phyloP scores from a whole-genome alignment of 1,140 invertebrate species.

The Fopius arisanus region DNA sequence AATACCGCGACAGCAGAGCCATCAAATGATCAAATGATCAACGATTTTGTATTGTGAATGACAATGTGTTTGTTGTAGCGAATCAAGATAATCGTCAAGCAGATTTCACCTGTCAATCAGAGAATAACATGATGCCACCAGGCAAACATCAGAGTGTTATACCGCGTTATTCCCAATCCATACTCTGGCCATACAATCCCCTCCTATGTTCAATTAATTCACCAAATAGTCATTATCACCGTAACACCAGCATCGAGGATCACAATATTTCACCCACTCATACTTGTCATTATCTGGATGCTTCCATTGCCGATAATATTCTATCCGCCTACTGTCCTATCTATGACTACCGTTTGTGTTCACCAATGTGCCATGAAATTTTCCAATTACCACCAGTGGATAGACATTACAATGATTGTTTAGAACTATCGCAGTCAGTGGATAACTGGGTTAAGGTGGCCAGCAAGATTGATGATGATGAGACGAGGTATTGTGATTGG shows the following conservation, averaged over 20 bases:
- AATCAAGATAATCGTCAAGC: slow-evolving; percentile 61
- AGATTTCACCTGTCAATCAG: slow-evolving; percentile 57
- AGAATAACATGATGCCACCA: slow-evolving; percentile 51
- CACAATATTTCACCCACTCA: neutral
- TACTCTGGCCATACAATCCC: slow-evolving; percentile 48
- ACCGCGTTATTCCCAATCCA: slow-evolving; percentile 35
- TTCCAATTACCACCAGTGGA: slow-evolving; percentile 2
- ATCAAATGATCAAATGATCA: neutral
- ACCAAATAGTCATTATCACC: slow-evolving; percentile 27
- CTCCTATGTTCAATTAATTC: slow-evolving; percentile 31
- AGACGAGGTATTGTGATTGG: neutral
- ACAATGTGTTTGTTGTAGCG: slow-evolving; percentile 62
- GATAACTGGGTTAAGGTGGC: neutral
- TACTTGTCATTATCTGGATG: neutral
- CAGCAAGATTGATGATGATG: neutral
- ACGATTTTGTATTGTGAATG: neutral
- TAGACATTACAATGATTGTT: slow-evolving; percentile 32
- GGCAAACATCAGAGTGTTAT: slow-evolving; percentile 57
- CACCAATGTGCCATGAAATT: slow-evolving; percentile 2
- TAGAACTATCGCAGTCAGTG: slow-evolving; percentile 19
- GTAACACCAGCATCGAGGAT: neutral
- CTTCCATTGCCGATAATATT: slow-evolving; percentile 35
- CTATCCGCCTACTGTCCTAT: slow-evolving; percentile 43
- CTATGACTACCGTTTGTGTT: slow-evolving; percentile 30
- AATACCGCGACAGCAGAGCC: too few relatives aligned